phyloP scores from a whole-genome alignment of 2,113 vertebrate genomes.

The Oreochromis spilurus region DNA sequence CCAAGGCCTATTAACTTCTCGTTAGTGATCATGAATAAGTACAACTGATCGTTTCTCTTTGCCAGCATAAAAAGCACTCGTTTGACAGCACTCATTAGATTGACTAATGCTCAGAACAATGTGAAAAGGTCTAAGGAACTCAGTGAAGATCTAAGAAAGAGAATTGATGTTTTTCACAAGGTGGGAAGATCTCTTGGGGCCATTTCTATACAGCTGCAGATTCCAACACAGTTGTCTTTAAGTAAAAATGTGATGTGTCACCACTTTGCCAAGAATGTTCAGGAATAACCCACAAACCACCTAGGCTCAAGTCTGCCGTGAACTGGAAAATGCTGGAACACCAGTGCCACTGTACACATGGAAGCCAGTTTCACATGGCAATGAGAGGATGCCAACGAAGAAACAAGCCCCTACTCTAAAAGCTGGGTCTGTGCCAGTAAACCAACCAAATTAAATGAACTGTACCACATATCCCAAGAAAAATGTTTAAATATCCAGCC shows the following conservation, averaged over 20 bases:
- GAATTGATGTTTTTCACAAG: neutral
- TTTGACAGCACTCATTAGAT: neutral
- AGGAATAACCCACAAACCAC: neutral
- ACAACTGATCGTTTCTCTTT: neutral
- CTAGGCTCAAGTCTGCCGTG: fast-evolving
- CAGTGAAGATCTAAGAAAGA: neutral
- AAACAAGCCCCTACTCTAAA: neutral
- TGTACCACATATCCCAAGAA: neutral
- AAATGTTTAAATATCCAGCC: neutral
- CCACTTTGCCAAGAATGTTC: neutral
- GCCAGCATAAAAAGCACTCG: neutral
- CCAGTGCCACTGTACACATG: neutral
- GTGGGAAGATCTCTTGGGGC: neutral
- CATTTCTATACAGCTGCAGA: neutral
- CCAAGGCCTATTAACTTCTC: neutral
- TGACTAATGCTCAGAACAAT: neutral
- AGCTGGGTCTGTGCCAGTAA: neutral
- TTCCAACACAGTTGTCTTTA: neutral
- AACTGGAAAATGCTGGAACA: neutral
- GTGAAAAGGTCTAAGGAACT: neutral
- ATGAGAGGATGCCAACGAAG: neutral
- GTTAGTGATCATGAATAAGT: neutral
- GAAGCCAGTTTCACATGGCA: neutral
- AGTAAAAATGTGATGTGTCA: neutral
- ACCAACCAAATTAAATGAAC: neutral